Percentiles rank a stretch among this genome's conserved stretches.
phyloP scores from a whole-genome alignment of 2,113 vertebrate genomes.

The Neopipo cinnamomea region DNA sequence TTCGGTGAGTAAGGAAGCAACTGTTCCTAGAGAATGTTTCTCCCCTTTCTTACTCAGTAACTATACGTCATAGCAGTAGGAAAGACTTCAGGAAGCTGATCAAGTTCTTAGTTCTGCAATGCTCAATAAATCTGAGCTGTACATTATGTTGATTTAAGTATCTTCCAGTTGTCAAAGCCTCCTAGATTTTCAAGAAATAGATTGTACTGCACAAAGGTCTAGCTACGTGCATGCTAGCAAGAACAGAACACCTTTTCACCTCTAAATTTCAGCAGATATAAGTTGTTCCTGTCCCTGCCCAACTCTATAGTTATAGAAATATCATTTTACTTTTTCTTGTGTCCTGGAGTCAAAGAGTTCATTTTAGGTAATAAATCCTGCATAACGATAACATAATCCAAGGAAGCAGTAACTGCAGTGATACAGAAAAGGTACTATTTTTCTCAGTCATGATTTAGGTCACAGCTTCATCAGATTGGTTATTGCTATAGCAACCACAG shows the following conservation, averaged over 20 bases:
- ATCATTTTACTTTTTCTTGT: not conserved
- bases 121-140: not conserved
- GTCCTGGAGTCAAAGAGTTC: conserved; percentile 56
- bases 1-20: not conserved
- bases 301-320: not conserved
- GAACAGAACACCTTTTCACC: not conserved
- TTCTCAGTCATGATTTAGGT: conserved; percentile 79
- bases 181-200: conserved; percentile 16
- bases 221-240: not conserved
- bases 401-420: conserved; percentile 33
- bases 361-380: conserved; percentile 53
- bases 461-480: conserved; percentile 80
- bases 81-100: not conserved
- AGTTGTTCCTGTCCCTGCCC: not conserved
- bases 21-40: not conserved
- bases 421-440: conserved; percentile 69
- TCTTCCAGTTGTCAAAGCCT: not conserved
- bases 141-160: conserved; percentile 7
- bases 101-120: not conserved
- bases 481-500: conserved; percentile 87
- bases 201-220: not conserved
- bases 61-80: not conserved
- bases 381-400: conserved; percentile 8
- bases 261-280: not conserved
- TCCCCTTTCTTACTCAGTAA: not conserved